Conservation (phyloP, 2,113 vertebrate species). For the Benitochromis conjunctus region DNA sequence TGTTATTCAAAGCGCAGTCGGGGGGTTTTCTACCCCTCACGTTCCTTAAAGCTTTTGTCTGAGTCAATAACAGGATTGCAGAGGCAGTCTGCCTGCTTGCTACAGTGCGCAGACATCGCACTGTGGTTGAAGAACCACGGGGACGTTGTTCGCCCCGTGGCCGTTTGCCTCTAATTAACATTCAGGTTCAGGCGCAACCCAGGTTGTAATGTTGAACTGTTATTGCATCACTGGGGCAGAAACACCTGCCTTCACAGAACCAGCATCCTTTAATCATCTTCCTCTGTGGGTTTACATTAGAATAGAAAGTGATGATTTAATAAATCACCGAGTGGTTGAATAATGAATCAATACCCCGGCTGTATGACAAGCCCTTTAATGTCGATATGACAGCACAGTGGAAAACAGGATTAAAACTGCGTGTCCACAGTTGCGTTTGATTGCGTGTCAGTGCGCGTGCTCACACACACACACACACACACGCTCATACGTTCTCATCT, state of each 20-base stretch:
- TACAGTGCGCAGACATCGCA: background rate
- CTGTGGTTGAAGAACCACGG: background rate
- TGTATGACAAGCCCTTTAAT: slow-evolving; percentile 63
- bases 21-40: background rate
- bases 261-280: background rate
- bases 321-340: background rate
- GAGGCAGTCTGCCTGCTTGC: background rate
- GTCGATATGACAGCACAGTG: slow-evolving; percentile 52
- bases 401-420: slow-evolving; percentile 16
- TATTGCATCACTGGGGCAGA: background rate
- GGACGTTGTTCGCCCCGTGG: background rate
- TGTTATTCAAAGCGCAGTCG: background rate
- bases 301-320: background rate
- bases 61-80: background rate
- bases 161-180: slow-evolving; percentile 14
- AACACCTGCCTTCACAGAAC: background rate
- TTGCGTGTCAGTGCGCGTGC: background rate
- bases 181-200: background rate
- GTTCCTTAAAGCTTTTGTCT: background rate
- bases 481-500: background rate
- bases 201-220: background rate
- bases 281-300: background rate
- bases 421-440: background rate
- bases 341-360: slow-evolving; percentile 34
- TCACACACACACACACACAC: background rate